A percentile compares a stretch with the other conserved stretches of the same genome.
These are phyloP conservation scores for Orius insidiosus DNA, from an alignment of 1,140 invertebrate genomes.

Conservation along the genomic window DNA sequence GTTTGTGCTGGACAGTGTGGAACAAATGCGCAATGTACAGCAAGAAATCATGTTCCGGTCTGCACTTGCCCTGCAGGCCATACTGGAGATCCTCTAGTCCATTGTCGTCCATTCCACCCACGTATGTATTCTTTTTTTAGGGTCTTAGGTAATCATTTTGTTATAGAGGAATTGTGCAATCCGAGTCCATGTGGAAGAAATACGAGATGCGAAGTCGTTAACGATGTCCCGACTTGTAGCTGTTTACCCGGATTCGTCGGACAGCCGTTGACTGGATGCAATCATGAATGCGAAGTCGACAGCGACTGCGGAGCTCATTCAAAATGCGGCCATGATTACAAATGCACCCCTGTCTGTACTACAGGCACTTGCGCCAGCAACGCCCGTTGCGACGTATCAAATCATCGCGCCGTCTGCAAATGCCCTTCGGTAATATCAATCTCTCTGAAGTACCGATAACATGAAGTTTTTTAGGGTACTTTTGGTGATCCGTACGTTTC, in stretches of 20 bases:
- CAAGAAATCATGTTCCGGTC: constrained; percentile 26
- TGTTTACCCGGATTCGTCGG: constrained; percentile 40
- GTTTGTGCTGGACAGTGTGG: constrained; percentile 29
- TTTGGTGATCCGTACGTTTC: constrained; percentile 51
- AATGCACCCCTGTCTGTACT: constrained; percentile 57
- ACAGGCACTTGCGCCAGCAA: constrained; percentile 50
- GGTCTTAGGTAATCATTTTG: too few relatives aligned
- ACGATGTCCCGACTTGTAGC: constrained; percentile 35
- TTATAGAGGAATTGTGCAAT: constrained; percentile 23
- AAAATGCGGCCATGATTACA: constrained; percentile 48
- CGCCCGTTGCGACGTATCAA: constrained; percentile 57
- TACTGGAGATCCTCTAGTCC: constrained; percentile 33
- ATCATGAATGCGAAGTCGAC: constrained; percentile 59
- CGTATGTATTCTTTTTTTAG: too few relatives aligned
- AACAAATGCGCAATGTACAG: constrained; percentile 27
- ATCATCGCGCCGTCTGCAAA: constrained; percentile 61
- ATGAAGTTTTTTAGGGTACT: constrained; percentile 36
- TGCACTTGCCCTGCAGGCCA: constrained; percentile 26
- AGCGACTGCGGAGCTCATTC: constrained; percentile 48
- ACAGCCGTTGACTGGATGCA: constrained; percentile 34
- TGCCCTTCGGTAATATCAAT: constrained; percentile 51
- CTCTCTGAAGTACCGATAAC: not conserved
- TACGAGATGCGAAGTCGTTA: constrained; percentile 30
- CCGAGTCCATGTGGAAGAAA: constrained; percentile 31
- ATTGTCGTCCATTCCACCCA: constrained; percentile 41